Base-by-base conservation (phyloP, 2,113 vertebrate genomes). In the Paracanthobrama guichenoti region DNA sequence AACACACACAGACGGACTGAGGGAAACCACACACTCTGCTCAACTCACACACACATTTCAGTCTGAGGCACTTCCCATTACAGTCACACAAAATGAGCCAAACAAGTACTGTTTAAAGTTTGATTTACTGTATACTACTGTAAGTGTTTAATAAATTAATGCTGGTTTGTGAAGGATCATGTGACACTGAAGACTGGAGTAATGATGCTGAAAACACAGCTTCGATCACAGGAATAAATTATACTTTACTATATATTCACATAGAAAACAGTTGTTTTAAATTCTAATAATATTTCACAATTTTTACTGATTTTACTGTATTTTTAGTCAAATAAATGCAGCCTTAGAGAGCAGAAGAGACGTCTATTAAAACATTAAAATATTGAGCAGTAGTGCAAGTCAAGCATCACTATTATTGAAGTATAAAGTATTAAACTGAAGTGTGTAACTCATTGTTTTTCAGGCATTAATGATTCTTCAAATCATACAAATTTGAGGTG, bases 201-300 rank as follows among this genome's bases (percentile, higher is more conserved):
- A 24, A 60, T 24, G 22, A n/a, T 24, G 44, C 1, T 46, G 42
- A 44, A 46, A 46, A 46, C 3, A 9, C 44, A 46, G 10, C 10
- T 26, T 11, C 5, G 4, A 60, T 12, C 59, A 24, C n/a, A 5
- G n/a, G 4, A 60, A 60, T 60, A 60, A 24, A 60, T 60, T 24
- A 60, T 1, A 60, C 0, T 13, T 24, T 5, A 20, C 0, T 0
- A 20, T 2, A 55, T 55, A 7, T 55, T 7, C 53, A 55, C 16
- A 20, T 20, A 55, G 53, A 55, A 7, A 55, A 55, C 53, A 20
- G 16, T 0, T 20, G 6, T 2, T 20, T 55, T 4, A 20, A 20
- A 60, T 12, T 24, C 0, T 4, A 60, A 24, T 0, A 24, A 24
- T 60, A 55, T 55, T 20, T 20, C 5, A 20, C 0, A 13, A 10